phyloP scores from a whole-genome alignment of 2,888 invertebrate genomes.

The Selenia dentaria region DNA sequence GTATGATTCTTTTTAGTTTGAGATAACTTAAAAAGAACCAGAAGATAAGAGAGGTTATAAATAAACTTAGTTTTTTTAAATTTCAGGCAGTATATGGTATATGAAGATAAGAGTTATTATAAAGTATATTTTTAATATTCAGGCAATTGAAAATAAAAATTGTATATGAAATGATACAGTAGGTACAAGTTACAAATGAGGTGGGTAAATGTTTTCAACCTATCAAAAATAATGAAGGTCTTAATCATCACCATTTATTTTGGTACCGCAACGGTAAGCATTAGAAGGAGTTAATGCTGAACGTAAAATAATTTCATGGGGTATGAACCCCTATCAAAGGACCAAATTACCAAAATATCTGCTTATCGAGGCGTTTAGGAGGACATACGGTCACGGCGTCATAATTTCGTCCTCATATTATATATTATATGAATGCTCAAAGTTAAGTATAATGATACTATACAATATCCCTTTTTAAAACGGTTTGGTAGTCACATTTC shows the following conservation, averaged over 20 bases:
- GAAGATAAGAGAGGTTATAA: no score
- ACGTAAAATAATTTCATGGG: constrained; percentile 33
- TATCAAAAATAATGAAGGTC: background rate
- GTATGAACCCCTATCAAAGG: constrained; percentile 28
- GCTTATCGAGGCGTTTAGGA: constrained; percentile 27
- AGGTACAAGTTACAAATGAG: no score
- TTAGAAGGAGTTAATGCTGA: constrained; percentile 18
- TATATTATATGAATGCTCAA: constrained; percentile 1
- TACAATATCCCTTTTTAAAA: background rate
- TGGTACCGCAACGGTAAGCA: constrained; percentile 3
- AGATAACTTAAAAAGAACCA: no score
- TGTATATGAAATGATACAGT: no score
- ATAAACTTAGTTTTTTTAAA: no score
- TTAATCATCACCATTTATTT: constrained; percentile 16
- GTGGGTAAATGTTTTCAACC: no score
- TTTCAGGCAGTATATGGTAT: no score
- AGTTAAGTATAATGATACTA: background rate
- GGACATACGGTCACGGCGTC: constrained; percentile 19
- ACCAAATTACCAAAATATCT: constrained; percentile 29
- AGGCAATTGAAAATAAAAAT: no score
- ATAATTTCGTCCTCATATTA: constrained; percentile 21
- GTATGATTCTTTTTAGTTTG: no score
- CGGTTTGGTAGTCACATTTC: background rate
- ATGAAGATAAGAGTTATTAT: no score
- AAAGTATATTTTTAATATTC: no score